Conservation (phyloP, 1,140 invertebrate species). For the Hestina assimilis region DNA sequence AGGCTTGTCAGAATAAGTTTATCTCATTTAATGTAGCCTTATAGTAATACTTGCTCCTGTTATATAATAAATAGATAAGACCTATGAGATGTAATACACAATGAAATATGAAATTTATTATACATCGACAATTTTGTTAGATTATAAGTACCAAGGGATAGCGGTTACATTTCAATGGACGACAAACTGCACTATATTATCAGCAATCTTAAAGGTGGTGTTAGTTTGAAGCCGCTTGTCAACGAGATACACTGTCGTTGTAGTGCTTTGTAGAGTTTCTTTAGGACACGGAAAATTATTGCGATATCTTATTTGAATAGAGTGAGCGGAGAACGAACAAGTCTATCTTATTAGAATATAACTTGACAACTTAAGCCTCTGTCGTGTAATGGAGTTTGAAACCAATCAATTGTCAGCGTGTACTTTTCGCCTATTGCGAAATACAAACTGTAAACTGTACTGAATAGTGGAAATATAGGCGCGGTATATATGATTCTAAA, state of each 20-base stretch:
- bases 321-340: conserved; percentile 31
- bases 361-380: conserved; percentile 35
- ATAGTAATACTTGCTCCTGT: conserved; percentile 21
- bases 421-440: conserved; percentile 16
- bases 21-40: conserved; percentile 15
- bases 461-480: too few relatives aligned
- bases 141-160: background rate
- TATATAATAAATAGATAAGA: conserved; percentile 12
- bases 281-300: conserved; percentile 30
- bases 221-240: conserved; percentile 4
- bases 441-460: too few relatives aligned
- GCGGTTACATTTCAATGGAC: background rate
- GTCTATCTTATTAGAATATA: conserved; percentile 39
- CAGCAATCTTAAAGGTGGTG: background rate
- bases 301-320: conserved; percentile 48
- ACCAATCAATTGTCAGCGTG: conserved; percentile 33
- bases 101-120: background rate
- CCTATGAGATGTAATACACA: background rate
- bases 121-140: conserved; percentile 3
- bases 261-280: conserved; percentile 10
- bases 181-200: conserved; percentile 1
- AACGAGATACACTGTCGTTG: conserved; percentile 15
- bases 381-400: conserved; percentile 25
- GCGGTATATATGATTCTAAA: too few relatives aligned
- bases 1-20: conserved; percentile 10